These are phyloP conservation scores for Chauna torquata DNA, from an alignment of 2,113 vertebrate genomes.

Conservation along the genomic window DNA sequence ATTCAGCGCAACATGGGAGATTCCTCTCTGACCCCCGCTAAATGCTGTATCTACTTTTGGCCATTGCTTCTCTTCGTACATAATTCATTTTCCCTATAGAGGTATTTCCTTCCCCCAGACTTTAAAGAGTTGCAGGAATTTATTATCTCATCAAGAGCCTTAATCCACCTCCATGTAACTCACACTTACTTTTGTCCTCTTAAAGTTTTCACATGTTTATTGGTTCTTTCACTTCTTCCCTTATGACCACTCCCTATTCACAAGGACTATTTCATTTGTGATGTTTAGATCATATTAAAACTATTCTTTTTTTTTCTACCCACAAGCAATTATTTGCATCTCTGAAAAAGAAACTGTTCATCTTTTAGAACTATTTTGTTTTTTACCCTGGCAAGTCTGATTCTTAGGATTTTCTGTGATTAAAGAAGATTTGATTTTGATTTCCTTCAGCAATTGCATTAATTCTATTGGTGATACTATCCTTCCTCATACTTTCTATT, in stretches of 20 bases:
- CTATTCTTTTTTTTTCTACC: too few relatives aligned
- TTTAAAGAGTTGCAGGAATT: background rate
- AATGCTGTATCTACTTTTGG: background rate
- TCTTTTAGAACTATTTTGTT: background rate
- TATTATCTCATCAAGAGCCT: background rate
- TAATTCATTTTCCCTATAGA: background rate
- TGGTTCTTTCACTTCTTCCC: background rate
- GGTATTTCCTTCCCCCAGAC: background rate
- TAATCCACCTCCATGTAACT: background rate
- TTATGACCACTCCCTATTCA: background rate
- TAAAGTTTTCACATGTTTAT: background rate
- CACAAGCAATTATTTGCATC: background rate
- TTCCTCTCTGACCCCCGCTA: background rate
- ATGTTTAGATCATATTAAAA: background rate
- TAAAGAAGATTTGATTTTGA: background rate
- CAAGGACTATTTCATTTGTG: background rate
- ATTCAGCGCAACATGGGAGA: background rate
- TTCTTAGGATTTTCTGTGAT: background rate
- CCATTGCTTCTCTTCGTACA: background rate
- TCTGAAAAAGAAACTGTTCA: background rate
- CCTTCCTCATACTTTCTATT: background rate
- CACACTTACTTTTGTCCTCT: background rate
- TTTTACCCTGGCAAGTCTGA: background rate
- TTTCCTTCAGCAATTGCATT: background rate
- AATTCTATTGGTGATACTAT: background rate